Base-by-base conservation (phyloP, 1,140 invertebrate genomes). In the Maconellicoccus hirsutus region DNA sequence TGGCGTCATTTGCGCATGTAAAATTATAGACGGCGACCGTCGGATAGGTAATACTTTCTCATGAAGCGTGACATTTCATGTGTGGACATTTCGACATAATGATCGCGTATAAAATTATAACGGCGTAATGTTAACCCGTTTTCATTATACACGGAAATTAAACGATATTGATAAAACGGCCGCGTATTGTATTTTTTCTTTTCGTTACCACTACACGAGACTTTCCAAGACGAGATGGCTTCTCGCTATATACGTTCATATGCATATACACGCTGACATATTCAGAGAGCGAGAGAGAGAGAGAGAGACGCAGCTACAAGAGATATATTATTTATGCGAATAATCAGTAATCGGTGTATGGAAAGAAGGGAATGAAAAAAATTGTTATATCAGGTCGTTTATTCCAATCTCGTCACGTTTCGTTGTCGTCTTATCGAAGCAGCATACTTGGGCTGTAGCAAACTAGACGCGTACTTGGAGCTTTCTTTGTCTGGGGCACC, bases 321-420 rank as follows among this genome's bases (percentile, higher is more conserved):
- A 25, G 10, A 23, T 22, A 19, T 66, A 66, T 66, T 66, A 66
- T 66, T 66, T 66, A 66, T 66, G 61, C 61, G 61, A 66, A 66
- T 66, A 66, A 66, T 66, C 61, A 66, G 61, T 19, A 26, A 19
- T 4, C 25, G 21, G 16, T 23, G 61, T 19, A 59, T 23, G 6
- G 10, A 66, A 66, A 10, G 10, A 23, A 26, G 19, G 25, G 10
- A 23, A 26, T 4, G 25, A 23, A 66, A 25, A 66, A 66, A 66
- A 66, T 66, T 66, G 61, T 66, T 25, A 66, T 66, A 66, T 66
- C 61, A 22, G 21, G 3, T 26, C 61, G 61, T 66, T 66, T 66
- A 66, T 66, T 66, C 61, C 61, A 66, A 66, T 66, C 61, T 66
- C 25, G 61, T 66, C 61, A 66, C 61, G 61, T 66, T 19, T 16